Evolutionary conservation across 2,113 vertebrate genomes (phyloP).

Genomic region (Heteronetta atricapilla): DNA sequence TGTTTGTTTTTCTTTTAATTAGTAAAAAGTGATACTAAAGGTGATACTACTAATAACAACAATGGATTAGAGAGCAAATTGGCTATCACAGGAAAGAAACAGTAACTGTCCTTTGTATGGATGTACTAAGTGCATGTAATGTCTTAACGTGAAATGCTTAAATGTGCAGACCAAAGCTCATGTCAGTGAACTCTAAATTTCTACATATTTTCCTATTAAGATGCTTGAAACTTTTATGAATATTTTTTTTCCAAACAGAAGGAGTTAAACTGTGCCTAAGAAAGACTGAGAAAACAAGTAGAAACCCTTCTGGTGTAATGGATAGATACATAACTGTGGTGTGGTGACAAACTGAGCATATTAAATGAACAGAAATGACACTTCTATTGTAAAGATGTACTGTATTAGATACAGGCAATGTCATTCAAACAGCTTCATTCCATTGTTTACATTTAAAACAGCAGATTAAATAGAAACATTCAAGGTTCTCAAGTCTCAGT

Average conservation of each 20-base stretch:
- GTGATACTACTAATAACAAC: neutral
- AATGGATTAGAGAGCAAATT: neutral
- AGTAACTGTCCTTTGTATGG: neutral
- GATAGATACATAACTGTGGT: neutral
- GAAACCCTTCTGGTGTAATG: neutral
- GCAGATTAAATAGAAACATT: conserved; percentile 14
- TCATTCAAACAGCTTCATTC: conserved; percentile 14
- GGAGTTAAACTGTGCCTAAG: neutral
- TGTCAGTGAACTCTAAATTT: neutral
- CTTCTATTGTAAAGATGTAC: conserved; percentile 22
- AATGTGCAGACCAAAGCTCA: neutral
- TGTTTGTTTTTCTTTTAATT: neutral
- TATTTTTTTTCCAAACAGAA: neutral
- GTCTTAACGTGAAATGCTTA: neutral
- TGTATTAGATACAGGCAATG: conserved; percentile 39
- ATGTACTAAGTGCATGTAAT: neutral
- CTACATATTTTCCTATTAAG: neutral
- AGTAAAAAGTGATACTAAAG: neutral
- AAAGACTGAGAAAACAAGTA: neutral
- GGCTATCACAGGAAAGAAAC: neutral
- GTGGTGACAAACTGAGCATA: neutral
- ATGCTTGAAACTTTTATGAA: neutral
- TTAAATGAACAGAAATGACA: conserved; percentile 18
- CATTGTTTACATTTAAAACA: neutral
- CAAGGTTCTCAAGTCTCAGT: neutral